These are phyloP conservation scores for Seira ritae DNA, from an alignment of 2,888 invertebrate species.

Conservation along the genomic window DNA sequence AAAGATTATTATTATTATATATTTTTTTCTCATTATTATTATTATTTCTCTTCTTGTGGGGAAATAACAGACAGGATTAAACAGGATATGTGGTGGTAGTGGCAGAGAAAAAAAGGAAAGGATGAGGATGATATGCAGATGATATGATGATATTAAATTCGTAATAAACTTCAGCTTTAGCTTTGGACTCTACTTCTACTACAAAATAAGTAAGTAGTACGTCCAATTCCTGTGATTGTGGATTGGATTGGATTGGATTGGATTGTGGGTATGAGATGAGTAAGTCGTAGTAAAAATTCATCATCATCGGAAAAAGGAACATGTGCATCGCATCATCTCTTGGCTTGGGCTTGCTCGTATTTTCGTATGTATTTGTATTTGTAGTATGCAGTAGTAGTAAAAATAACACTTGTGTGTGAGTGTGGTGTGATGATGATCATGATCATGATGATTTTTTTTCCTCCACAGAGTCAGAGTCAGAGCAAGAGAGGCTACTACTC, in stretches of 20 bases:
- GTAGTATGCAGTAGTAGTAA: background rate
- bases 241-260: conserved; percentile 15
- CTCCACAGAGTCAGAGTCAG: background rate
- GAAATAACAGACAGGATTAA: conserved; percentile 38
- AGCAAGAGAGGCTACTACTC: background rate
- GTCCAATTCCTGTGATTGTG: no score
- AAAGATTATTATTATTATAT: background rate
- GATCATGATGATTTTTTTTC: conserved; percentile 20
- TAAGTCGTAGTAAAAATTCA: no score
- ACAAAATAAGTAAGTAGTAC: background rate
- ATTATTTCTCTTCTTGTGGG: background rate
- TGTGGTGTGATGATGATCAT: conserved; percentile 19
- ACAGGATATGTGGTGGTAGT: conserved; percentile 45
- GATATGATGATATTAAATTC: no score
- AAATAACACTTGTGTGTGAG: background rate
- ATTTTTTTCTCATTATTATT: background rate
- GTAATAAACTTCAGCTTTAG: background rate
- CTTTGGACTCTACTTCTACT: background rate
- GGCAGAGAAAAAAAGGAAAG: background rate
- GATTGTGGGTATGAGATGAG: no score
- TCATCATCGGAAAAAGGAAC: background rate
- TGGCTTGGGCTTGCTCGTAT: no score
- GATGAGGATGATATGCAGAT: no score
- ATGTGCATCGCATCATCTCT: background rate
- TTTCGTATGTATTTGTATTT: background rate